Percentiles rank a stretch among this genome's conserved stretches.
These are phyloP conservation scores for Urocynchramus pylzowi DNA, from an alignment of 2,113 vertebrate species.

Conservation along the genomic window DNA sequence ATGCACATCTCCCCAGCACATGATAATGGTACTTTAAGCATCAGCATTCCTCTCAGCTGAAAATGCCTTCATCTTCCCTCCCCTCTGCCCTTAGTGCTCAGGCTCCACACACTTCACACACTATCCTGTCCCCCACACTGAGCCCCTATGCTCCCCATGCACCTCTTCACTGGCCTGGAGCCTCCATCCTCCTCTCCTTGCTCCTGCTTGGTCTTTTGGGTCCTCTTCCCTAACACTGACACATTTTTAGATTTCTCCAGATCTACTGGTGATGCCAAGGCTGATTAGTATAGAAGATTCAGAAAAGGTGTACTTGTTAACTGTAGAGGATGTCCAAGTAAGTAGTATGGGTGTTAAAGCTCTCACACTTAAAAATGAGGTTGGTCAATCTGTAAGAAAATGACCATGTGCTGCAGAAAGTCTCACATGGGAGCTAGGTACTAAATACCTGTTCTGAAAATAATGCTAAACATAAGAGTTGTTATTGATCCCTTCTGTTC, in stretches of 20 bases:
- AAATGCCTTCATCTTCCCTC: not conserved
- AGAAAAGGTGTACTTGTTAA: not conserved
- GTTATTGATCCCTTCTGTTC: not conserved
- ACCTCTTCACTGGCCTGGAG: fast-evolving
- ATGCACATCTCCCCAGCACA: not conserved
- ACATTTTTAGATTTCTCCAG: not conserved
- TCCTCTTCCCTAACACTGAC: not conserved
- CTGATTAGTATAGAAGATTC: not conserved
- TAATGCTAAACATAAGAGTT: not conserved
- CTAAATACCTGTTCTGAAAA: not conserved
- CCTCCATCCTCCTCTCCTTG: fast-evolving
- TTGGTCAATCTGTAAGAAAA: not conserved
- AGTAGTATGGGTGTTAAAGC: not conserved
- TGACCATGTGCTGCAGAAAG: not conserved
- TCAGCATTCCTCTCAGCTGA: not conserved
- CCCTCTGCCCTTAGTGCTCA: not conserved
- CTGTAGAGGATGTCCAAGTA: not conserved
- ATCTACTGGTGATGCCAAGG: not conserved
- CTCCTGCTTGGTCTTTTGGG: not conserved
- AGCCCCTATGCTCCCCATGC: fast-evolving
- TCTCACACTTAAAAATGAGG: not conserved
- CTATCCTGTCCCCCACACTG: not conserved
- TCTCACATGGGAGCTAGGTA: not conserved
- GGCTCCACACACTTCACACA: not conserved
- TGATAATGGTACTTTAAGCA: not conserved